Base-by-base conservation (phyloP, 2,888 invertebrate genomes). In the Heliconius charithonia region DNA sequence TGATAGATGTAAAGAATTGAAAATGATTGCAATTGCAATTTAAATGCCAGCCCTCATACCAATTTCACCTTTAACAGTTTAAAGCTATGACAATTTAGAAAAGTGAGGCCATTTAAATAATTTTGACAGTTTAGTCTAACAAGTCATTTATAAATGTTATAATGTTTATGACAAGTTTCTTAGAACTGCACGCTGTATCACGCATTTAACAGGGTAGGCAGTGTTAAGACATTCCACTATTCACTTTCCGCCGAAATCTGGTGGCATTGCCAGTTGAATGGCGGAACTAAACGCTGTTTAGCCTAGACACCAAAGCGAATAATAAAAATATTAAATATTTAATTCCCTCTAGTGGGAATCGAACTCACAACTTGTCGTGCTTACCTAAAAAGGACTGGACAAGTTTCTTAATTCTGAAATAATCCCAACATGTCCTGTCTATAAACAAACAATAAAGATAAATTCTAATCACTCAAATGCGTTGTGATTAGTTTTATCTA, bases 1-100 rank as follows among this genome's bases (percentile, higher is more conserved):
- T 67, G 41, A 67, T 67, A 41, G 71, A 27, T 27, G 29, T 12
- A 56, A 41, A 29, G 22, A 29, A 19, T 32, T 32, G 32, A 72
- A 56, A 56, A 72, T 32, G 56, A 32, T 72, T 56, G 56, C 71
- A 72, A 32, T 72, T 72, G 29, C 51, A 32, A 56, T 59, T 32
- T 56, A 59, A 59, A 32, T 4, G 3, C 13, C 3, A 32, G 13
- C n/a, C 7, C 16, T 59, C 32, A 72, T 56, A 19, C 12, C 56
- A 32, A 56, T 72, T 32, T 59, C 29, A 59, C n/a, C 6, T 13
- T 67, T 41, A 67, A 67, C 56, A 72, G n/a, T 59, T 59, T 72
- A 72, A 59, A 67, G 13, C 32, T 41, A 37, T 32, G 56, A n/a
- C 71, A 56, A 72, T 72, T 32, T 72, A 7, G 56, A 32, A 32